Percentiles rank a stretch among this genome's conserved stretches.
Evolutionary conservation across 2,888 invertebrate genomes (phyloP).

Genomic region (Zhengitettix transpicula): DNA sequence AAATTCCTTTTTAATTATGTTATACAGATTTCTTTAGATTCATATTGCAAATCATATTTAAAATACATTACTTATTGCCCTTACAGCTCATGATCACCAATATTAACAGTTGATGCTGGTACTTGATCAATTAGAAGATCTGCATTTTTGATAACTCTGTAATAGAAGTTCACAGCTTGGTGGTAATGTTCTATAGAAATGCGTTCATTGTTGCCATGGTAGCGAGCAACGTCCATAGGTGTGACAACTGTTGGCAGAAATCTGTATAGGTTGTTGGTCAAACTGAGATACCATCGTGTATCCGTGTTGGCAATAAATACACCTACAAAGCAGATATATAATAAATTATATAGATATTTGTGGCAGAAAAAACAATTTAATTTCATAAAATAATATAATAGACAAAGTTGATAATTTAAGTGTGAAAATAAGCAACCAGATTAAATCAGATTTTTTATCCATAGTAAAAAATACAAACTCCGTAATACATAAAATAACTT

Average conservation of each 20-base stretch:
- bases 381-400: neutral
- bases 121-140: constrained; percentile 17
- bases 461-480: too few species aligned
- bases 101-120: constrained; percentile 9
- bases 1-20: too few species aligned
- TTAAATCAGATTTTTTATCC: neutral
- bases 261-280: constrained; percentile 27
- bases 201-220: constrained; percentile 32
- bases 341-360: neutral
- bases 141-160: constrained; percentile 27
- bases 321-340: constrained; percentile 10
- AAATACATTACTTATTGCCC: neutral
- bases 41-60: too few species aligned
- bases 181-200: constrained; percentile 27
- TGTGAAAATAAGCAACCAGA: neutral
- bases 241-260: constrained; percentile 23
- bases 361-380: neutral
- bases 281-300: constrained; percentile 26
- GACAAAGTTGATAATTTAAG: neutral
- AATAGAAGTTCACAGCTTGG: constrained; percentile 28
- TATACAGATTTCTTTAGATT: too few species aligned
- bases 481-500: too few species aligned
- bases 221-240: constrained; percentile 21
- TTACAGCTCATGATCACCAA: constrained; percentile 10
- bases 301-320: constrained; percentile 28